Percentiles rank a stretch among this genome's conserved stretches.
phyloP scores from a whole-genome alignment of 2,113 vertebrate species.

The Labrus mixtus region DNA sequence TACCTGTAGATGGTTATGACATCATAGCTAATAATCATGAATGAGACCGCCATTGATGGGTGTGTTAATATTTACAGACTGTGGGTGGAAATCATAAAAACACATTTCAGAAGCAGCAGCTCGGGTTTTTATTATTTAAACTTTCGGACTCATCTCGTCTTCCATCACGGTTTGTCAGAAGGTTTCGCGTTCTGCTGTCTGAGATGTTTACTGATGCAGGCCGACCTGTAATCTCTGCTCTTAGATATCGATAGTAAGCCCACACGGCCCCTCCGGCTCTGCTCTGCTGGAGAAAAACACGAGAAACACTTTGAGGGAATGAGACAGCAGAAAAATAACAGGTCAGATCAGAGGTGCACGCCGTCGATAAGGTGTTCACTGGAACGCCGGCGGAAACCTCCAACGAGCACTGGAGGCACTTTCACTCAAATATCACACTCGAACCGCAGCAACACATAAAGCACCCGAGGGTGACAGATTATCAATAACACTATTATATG shows the following conservation, averaged over 20 bases:
- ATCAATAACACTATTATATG: constrained; percentile 76
- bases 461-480: constrained; percentile 64
- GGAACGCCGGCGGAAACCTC: constrained; percentile 8
- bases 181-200: not conserved
- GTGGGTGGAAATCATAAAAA: no score
- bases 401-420: constrained; percentile 17
- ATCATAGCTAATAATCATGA: no score
- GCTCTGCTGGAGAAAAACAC: not conserved
- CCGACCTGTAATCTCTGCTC: not conserved
- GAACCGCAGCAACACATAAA: constrained; percentile 56
- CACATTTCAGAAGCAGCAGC: no score
- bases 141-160: no score
- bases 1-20: no score
- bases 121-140: not conserved
- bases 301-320: not conserved
- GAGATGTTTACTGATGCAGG: constrained; percentile 3
- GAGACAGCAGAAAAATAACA: constrained; percentile 19
- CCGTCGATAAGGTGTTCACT: constrained; percentile 3
- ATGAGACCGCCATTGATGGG: no score
- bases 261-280: not conserved
- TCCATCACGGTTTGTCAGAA: no score
- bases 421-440: constrained; percentile 58
- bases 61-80: no score
- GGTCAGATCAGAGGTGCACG: constrained; percentile 34
- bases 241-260: constrained; percentile 20